A percentile compares a stretch with the other conserved stretches of the same genome.
These are phyloP conservation scores for Hesperophylax magnus DNA, from an alignment of 1,140 invertebrate species.

Conservation along the genomic window DNA sequence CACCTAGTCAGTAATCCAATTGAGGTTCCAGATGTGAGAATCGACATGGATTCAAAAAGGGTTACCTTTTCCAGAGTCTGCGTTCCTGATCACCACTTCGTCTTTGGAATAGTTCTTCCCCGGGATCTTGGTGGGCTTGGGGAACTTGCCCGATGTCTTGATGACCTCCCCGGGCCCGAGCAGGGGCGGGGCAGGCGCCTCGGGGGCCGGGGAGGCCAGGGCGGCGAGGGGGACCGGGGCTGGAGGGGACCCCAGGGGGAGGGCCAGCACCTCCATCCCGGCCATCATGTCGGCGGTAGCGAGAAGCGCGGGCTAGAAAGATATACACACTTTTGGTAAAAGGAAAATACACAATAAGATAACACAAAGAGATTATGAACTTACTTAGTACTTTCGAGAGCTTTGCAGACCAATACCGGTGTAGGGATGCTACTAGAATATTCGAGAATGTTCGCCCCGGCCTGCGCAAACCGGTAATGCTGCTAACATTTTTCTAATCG, in stretches of 20 bases:
- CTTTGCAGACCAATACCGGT: too few relatives aligned
- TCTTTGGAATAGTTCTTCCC: conserved; percentile 94
- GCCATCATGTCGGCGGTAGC: conserved; percentile 59
- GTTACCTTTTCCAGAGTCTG: conserved; percentile 94
- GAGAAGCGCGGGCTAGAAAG: conserved; percentile 49
- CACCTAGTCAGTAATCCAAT: too few relatives aligned
- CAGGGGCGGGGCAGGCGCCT: conserved; percentile 71
- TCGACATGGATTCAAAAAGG: too few relatives aligned
- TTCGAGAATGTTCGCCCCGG: too few relatives aligned
- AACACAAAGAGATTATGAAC: too few relatives aligned
- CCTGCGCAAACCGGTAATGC: too few relatives aligned
- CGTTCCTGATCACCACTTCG: conserved; percentile 93
- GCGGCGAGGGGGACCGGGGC: conserved; percentile 58
- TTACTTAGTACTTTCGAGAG: too few relatives aligned
- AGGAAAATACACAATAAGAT: too few relatives aligned
- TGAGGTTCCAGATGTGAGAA: too few relatives aligned
- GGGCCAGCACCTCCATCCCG: conserved; percentile 49
- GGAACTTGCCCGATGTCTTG: conserved; percentile 89
- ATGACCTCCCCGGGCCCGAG: conserved; percentile 86
- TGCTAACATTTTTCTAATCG: too few relatives aligned
- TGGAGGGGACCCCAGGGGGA: conserved; percentile 60
- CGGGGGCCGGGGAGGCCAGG: conserved; percentile 63
- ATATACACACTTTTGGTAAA: not conserved
- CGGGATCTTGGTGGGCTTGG: conserved; percentile 89
- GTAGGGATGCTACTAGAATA: too few relatives aligned